Percentiles rank a stretch among this genome's conserved stretches.
These are phyloP conservation scores for Goniozus legneri DNA, from an alignment of 1,140 invertebrate species.

Conservation along the genomic window DNA sequence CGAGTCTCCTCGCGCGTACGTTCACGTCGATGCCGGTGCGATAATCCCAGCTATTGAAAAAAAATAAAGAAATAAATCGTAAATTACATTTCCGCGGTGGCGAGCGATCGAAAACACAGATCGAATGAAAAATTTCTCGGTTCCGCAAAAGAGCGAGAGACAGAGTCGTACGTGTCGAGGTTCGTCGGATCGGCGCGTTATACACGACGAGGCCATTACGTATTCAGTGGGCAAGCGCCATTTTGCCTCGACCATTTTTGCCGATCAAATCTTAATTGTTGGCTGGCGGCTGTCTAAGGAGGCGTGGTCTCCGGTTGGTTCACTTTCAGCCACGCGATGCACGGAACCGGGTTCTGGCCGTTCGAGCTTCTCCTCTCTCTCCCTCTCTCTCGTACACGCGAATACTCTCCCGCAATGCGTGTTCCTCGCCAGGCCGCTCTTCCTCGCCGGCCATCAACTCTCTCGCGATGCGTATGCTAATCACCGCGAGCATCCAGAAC, in stretches of 20 bases:
- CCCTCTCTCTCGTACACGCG: slow-evolving; percentile 8
- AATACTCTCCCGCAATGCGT: slow-evolving; percentile 5
- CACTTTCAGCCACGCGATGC: slow-evolving; percentile 49
- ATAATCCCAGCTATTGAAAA: too few species aligned
- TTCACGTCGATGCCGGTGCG: too few species aligned
- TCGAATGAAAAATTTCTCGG: not conserved
- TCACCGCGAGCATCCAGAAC: slow-evolving; percentile 17
- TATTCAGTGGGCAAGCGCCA: slow-evolving; percentile 53
- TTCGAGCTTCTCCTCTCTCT: slow-evolving; percentile 18
- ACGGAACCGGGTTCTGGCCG: slow-evolving; percentile 44
- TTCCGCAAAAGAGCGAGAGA: not conserved
- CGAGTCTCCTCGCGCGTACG: too few species aligned
- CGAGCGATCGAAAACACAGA: not conserved
- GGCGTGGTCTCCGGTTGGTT: slow-evolving; percentile 50
- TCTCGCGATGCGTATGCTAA: slow-evolving; percentile 43
- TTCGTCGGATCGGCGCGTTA: not conserved
- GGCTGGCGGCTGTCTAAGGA: slow-evolving; percentile 56
- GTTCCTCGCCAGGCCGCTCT: not conserved
- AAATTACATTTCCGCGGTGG: not conserved
- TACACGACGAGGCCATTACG: slow-evolving; percentile 36
- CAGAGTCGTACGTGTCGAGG: not conserved
- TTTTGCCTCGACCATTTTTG: slow-evolving; percentile 57
- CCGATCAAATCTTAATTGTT: slow-evolving; percentile 58
- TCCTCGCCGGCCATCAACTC: slow-evolving; percentile 6
- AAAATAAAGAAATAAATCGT: not conserved